Evolutionary conservation across 2,113 vertebrate species (phyloP), one percentile per base, ranked within the genome.

Genomic region (Fregata magnificens): DNA sequence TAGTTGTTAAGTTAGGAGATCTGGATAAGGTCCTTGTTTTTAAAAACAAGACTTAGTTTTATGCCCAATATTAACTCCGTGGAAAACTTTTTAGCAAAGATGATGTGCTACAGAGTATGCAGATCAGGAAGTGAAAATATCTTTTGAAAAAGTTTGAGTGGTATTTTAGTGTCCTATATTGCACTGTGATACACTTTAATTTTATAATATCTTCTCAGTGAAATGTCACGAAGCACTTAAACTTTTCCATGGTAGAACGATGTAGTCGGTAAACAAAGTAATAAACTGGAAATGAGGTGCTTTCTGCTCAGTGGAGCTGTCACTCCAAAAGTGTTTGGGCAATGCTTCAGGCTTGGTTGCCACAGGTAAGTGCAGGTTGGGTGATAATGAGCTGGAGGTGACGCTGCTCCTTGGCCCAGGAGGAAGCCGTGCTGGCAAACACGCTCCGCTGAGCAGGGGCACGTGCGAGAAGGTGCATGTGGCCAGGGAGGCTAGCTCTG

Each of bases 251-350:
- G 61, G 49, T 5, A 2, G 79, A 63, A 45, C 1, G 44, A 70
- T 24, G 81, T 15, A 47, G 66, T 32, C 67, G 16, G 95, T 95
- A 95, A 97, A 96, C 95, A 96, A 91, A 95, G 92, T 25, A 72
- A 94, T 95, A 84, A 96, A 77, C 34, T 94, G 87, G 88, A 92
- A 94, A 95, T 95, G 71, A 93, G 88, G 85, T 53, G 73, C 93
- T 97, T 98, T 97, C 97, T 96, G 96, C 96, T 95, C 71, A 25
- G 86, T 24, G 56, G 50, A 78, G 72, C 14, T 94, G 93, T 97
- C 92, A 86, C 82, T 78, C 20, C 71, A n/a, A 5, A 88, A 58
- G 89, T 2, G 59, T 79, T 67, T 38, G 69, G 90, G 91, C 92
- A 38, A 19, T 63, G 94, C 91, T 78, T 24, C 9, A 34, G 94